Conservation (phyloP, 2,797 vertebrate species). For the Aselliscus stoliczkanus region DNA sequence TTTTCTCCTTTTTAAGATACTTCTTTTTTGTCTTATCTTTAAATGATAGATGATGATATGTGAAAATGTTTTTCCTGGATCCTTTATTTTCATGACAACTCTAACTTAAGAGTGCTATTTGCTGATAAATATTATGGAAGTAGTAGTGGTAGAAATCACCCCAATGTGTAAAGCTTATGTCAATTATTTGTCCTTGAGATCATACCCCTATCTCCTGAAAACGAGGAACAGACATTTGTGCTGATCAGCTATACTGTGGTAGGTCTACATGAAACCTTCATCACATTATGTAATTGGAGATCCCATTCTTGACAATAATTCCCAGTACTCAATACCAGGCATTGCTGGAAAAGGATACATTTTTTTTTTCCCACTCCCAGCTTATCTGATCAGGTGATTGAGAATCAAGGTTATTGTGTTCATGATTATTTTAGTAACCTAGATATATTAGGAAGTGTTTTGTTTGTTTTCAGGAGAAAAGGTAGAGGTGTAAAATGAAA, state of each 20-base stretch:
- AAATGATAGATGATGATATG: not conserved
- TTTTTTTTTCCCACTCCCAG: not conserved
- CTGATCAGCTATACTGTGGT: not conserved
- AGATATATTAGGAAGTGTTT: not conserved
- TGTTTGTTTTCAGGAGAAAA: not conserved
- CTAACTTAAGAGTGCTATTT: not conserved
- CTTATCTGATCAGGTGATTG: not conserved
- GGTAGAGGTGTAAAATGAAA: not conserved
- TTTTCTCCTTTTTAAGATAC: not conserved
- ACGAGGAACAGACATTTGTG: not conserved
- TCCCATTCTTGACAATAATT: not conserved
- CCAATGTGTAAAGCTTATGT: not conserved
- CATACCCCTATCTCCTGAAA: not conserved
- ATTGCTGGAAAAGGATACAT: not conserved
- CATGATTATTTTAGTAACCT: not conserved
- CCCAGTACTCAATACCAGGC: not conserved
- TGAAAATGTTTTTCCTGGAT: not conserved
- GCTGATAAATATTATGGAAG: not conserved
- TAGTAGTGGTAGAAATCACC: not conserved
- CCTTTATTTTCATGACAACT: not conserved
- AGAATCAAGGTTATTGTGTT: not conserved
- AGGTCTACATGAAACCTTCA: not conserved
- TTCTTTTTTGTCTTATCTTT: not conserved
- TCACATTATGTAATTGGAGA: not conserved
- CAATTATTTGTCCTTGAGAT: not conserved